Percentiles rank a stretch among this genome's conserved stretches.
These are phyloP conservation scores for Dimorphilus gyrociliatus DNA, from an alignment of 2,888 invertebrate species.

Conservation along the genomic window DNA sequence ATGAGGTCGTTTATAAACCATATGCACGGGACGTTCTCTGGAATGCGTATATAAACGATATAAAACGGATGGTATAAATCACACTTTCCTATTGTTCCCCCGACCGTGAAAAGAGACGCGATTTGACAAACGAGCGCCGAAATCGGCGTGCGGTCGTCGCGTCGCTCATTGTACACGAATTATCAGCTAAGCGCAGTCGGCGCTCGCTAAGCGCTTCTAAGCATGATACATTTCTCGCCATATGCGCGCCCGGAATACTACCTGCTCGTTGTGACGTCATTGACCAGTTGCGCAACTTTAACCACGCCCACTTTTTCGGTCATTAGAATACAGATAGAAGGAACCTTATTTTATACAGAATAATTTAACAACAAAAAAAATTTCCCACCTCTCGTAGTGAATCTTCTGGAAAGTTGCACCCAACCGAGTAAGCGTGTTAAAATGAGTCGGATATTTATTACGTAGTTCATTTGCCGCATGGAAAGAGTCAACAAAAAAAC, in stretches of 20 bases:
- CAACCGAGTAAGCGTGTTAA: constrained; percentile 15
- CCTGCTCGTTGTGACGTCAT: no score
- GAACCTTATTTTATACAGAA: no score
- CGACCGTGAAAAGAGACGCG: not conserved
- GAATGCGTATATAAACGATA: constrained; percentile 1
- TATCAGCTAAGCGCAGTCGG: no score
- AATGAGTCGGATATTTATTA: constrained; percentile 14
- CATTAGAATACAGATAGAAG: no score
- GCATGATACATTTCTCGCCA: no score
- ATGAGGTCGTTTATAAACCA: constrained; percentile 22
- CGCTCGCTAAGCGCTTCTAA: no score
- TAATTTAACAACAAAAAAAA: no score
- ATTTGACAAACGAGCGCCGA: constrained; percentile 1
- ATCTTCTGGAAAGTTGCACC: constrained; percentile 31
- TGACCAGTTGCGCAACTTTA: no score
- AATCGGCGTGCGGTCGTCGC: no score
- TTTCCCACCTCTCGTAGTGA: constrained; percentile 21
- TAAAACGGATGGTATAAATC: not conserved
- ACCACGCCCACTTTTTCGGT: no score
- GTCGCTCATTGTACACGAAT: no score
- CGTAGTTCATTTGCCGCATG: constrained; percentile 20
- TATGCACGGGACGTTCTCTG: constrained; percentile 21
- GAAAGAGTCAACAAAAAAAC: constrained; percentile 19
- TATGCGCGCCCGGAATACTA: no score
- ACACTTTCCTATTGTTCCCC: not conserved